Evolutionary conservation across 2,888 invertebrate species (phyloP), one percentile per base, ranked within the genome.

Genomic region (Hypercompe scribonia): DNA sequence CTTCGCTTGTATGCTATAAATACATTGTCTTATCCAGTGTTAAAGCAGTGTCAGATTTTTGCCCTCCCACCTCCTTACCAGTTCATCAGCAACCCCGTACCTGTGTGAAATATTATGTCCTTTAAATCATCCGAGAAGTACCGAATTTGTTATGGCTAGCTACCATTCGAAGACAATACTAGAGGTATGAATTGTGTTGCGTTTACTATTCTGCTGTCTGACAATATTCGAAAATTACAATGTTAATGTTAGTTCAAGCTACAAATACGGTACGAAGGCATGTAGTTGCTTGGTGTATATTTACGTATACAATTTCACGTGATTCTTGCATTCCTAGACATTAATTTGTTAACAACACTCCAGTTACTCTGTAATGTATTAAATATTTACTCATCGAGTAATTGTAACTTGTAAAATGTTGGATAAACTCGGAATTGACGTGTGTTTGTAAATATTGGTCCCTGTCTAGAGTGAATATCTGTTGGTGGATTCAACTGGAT

Each of bases 371-470:
- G 39, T 46, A 46, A 63, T 4, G 15, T 10, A 65, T 42, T 65
- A 74, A 71, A 71, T 68, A 74, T 71, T 68, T 74, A 71, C 21
- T 36, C 61, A 50, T 13, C 2, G 8, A 65, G n/a, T 42, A 39
- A 18, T 65, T 65, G 28, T 13, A 39, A 28, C 39, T 39, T 7
- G 28, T 28, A 65, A 65, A 18, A 65, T 31, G 28, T 58, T 58
- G 28, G 58, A 58, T 28, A 58, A 39, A 65, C 28, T 15, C 28
- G 31, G 21, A 21, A 65, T 65, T 65, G 42, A 21, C 1, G 28
- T 28, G 28, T 65, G 15, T 65, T 42, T 65, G 28, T 65, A 42
- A 65, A 65, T 65, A 65, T 65, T 39, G 39, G n/a, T 28, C 28
- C 18, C 28, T 58, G 28, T 28, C 4, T 54, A 5, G n/a, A 1